Base-by-base conservation (phyloP, 2,113 vertebrate genomes). In the Microtus montanus region DNA sequence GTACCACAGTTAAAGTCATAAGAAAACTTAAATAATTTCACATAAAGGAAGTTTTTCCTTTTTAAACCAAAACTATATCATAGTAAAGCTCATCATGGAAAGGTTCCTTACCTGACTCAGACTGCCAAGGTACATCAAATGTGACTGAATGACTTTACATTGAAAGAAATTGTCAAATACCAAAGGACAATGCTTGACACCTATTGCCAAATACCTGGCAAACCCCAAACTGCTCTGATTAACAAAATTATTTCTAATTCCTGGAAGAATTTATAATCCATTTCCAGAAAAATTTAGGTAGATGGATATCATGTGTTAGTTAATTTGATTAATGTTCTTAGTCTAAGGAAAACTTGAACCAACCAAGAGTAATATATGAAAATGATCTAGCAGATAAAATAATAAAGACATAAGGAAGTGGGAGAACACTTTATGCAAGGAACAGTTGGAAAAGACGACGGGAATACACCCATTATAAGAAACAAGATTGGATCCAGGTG, bases 1-100 rank as follows among this genome's bases (percentile, higher is more conserved):
- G 41, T 84, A 90, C 88, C 5, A 84, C 52, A 54, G 95, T 52
- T 52, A 71, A 91, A 97, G 44, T 13, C 88, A 41, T 75, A 87
- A 95, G 91, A 91, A 90, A 93, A 90, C 58, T 52, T 52, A 52
- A 2, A 52, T 52, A 52, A 2, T n/a, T 93, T 71, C 61, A 91
- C 1, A 17, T 70, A 75, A 92, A 91, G 64, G 5, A 93, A 84
- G 20, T 52, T 52, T 52, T 8, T 5, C 38, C 38, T 87, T 44
- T 44, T 44, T 44, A 5, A 44, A 95, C 75, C 35, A 54, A 54
- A 52, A 82, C 35, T 87, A 0, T 10, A 38, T 58, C 47, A 54
- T 9, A 61, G 28, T 91, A 75, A 90, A 95, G 71, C n/a, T 61
- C n/a, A 95, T 47, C 58, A 84, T 54, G 38, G 84, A 92, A 71